Base-by-base conservation (phyloP, 2,888 invertebrate species). In the Eumerus sabulonum region DNA sequence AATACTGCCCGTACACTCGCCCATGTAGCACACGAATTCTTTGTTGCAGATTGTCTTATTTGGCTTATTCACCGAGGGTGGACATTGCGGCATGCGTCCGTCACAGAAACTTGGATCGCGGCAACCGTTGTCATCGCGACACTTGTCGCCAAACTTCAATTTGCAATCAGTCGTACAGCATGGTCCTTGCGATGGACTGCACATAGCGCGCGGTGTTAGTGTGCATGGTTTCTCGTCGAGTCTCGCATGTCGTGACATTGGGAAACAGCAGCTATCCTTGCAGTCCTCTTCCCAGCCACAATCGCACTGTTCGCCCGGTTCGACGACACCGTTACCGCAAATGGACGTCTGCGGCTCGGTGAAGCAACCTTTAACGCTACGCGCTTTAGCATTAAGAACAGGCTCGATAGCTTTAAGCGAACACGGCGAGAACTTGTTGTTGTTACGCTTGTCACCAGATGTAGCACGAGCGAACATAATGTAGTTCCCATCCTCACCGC, bases 391-490 rank as follows among this genome's bases (percentile, higher is more conserved):
- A 89, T 96, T 96, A 76, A 98, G 92, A 51, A 98, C 97, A 0
- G 96, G 96, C 89, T 96, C 95, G 86, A 98, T 98, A 84, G 96
- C 95, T 86, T 95, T 94, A 77, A 97, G 91, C 82, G 98, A 98
- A 90, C 99, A 99, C 0, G 95, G 94, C 0, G 97, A 98, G 90
- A 99, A 99, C 86, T 96, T 94, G 90, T 98, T 98, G 90, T 99
- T 99, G 91, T 99, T 99, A 88, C 94, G 94, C 86, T 98, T 95
- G 90, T 99, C 98, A 45, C 99, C 99, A 84, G 98, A 98, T 63
- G 99, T 99, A 38, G 99, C 99, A 82, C 98, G 93, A 17, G 98
- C 98, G 90, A 98, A 99, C 99, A 99, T 99, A 86, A 99, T 99
- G 90, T 95, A 99, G 91, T 99, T 99, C 47, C 99, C 99, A 88